phyloP scores from a whole-genome alignment of 2,113 vertebrate species.

The Rhinoderma darwinii region DNA sequence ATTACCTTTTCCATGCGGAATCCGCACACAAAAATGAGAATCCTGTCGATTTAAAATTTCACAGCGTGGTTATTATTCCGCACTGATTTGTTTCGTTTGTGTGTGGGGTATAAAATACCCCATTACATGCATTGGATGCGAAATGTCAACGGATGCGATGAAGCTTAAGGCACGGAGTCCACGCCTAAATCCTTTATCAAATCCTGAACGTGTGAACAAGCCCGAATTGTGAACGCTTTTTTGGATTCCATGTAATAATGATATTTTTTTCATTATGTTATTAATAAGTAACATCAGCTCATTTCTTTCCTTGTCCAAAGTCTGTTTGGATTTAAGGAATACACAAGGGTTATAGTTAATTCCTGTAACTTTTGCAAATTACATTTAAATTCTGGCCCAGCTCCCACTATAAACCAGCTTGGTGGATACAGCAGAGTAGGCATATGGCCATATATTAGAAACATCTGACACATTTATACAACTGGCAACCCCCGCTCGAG shows the following conservation, averaged over 20 bases:
- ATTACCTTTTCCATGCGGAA: no score
- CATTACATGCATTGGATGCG: no score
- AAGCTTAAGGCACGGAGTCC: no score
- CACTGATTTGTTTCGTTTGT: no score
- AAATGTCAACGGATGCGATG: no score
- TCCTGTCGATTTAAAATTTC: no score
- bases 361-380: conserved; percentile 27
- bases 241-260: neutral
- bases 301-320: neutral
- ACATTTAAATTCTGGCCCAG: conserved; percentile 30
- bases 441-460: conserved; percentile 58
- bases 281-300: neutral
- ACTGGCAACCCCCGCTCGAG: conserved; percentile 39
- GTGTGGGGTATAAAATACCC: no score
- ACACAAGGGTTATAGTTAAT: conserved; percentile 35
- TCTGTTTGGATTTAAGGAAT: conserved; percentile 16
- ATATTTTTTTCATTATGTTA: conserved; percentile 3
- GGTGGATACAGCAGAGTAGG: conserved; percentile 34
- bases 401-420: conserved; percentile 41
- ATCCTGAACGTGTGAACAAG: no score
- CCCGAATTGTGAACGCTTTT: neutral
- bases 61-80: no score
- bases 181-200: no score
- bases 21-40: no score
- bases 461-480: conserved; percentile 53